Evolutionary conservation across 2,888 invertebrate species (phyloP), one percentile per base, ranked within the genome.

Genomic region (Leistus spinibarbis): DNA sequence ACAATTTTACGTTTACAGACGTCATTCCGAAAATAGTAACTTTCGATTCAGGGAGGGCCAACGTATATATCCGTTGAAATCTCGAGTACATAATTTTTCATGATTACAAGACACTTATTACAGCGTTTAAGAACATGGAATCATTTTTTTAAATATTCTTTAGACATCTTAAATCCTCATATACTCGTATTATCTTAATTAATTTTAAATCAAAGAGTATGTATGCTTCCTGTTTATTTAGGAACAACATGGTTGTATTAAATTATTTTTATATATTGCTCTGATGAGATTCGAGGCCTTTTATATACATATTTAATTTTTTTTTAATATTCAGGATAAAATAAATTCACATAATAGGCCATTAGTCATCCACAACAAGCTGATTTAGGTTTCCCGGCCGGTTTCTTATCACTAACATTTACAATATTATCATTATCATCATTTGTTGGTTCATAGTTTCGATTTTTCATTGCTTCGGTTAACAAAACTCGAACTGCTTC

Each of bases 401-500:
- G 20, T 54, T 19, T 62, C 54, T 7, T 67, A 40, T 77, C 78
- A 69, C 77, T 78, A 17, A 79, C 76, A 10, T 40, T 7, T 5
- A 78, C 63, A 64, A 84, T 78, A 71, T 79, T 81, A 4, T 82
- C 79, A 75, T 83, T 81, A 24, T 77, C 77, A 76, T 81, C 78
- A 78, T 80, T 80, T 65, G 80, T 79, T 10, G 40, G 13, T 22
- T 81, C 70, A 71, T 77, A 78, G 27, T 80, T 77, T 69, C 82
- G 81, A 76, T 82, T 82, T 27, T 79, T 77, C 71, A 83, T 78
- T 60, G 82, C 84, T 70, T 81, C 81, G 69, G 81, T 81, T 57
- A 84, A 79, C 68, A 85, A 79, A 27, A 80, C 80, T 66, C 82
- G 79, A 82, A 86, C 84, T 3, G 86, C 85, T 78, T 85, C 84